These are phyloP conservation scores for Branchinecta sandiegonensis DNA, from an alignment of 2,888 invertebrate species.

Conservation along the genomic window DNA sequence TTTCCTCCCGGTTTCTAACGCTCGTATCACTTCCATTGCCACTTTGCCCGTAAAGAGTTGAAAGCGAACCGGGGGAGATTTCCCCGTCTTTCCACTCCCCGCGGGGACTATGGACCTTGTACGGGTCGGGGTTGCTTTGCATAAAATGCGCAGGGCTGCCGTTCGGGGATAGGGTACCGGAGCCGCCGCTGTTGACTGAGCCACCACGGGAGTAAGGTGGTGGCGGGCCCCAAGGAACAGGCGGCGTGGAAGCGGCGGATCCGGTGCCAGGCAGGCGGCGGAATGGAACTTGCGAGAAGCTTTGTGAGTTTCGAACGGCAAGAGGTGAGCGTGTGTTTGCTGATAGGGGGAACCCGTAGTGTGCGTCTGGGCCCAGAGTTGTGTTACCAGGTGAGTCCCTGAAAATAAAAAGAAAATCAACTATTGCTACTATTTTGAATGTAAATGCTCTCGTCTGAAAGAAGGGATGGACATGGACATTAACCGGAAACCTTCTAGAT, in stretches of 20 bases:
- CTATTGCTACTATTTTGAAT: neutral
- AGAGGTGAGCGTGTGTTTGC: constrained; percentile 21
- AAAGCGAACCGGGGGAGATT: constrained; percentile 13
- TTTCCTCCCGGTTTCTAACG: neutral
- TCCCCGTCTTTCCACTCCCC: constrained; percentile 18
- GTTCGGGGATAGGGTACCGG: constrained; percentile 23
- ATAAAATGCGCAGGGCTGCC: constrained; percentile 21
- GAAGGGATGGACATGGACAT: too few species aligned
- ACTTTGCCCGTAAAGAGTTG: constrained; percentile 18
- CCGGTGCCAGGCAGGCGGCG: constrained; percentile 17
- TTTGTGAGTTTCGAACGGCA: constrained; percentile 6
- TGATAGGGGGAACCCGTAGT: constrained; percentile 23
- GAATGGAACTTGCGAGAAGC: constrained; percentile 14
- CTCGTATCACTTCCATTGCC: constrained; percentile 16
- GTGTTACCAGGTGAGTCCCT: constrained; percentile 16
- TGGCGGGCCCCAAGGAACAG: constrained; percentile 62
- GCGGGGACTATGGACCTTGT: constrained; percentile 3
- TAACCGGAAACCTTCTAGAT: too few species aligned
- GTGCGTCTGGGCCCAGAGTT: constrained; percentile 23
- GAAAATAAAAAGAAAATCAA: neutral
- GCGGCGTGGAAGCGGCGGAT: constrained; percentile 17
- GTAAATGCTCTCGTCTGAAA: too few species aligned
- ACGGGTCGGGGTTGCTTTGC: constrained; percentile 11
- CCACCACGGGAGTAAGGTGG: constrained; percentile 51
- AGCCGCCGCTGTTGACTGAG: constrained; percentile 15